Conservation (phyloP, 2,113 vertebrate species). For the Romanogobio albipinnatus region DNA sequence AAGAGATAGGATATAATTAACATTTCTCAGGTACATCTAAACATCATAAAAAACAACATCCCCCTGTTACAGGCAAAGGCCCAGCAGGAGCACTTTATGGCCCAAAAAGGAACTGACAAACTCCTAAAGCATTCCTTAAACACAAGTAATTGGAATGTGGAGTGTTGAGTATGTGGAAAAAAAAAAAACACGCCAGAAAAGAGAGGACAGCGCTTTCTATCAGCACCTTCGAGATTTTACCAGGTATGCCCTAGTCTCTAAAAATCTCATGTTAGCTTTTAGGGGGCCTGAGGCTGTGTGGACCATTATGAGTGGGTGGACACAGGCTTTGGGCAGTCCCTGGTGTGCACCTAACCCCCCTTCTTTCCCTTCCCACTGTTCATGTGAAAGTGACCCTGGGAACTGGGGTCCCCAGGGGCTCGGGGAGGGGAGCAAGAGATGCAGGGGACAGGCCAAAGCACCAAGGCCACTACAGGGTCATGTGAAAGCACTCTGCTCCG, state of each 20-base stretch:
- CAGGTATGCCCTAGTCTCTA: neutral
- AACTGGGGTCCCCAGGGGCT: constrained; percentile 60
- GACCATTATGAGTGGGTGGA: constrained; percentile 59
- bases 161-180: neutral
- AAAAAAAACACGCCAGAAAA: neutral
- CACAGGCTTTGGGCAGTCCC: constrained; percentile 46
- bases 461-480: constrained; percentile 63
- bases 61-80: constrained; percentile 1
- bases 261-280: constrained; percentile 25
- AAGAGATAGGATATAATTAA: constrained; percentile 29
- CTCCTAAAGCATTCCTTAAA: constrained; percentile 40
- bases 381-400: constrained; percentile 72
- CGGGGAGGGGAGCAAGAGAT: constrained; percentile 40
- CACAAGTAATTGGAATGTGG: constrained; percentile 21
- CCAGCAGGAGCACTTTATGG: neutral
- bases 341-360: constrained; percentile 13
- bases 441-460: constrained; percentile 51
- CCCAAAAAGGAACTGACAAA: constrained; percentile 36
- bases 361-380: neutral
- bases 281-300: constrained; percentile 4
- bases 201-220: constrained; percentile 1
- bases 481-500: constrained; percentile 71
- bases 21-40: constrained; percentile 27
- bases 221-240: constrained; percentile 8
- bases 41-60: constrained; percentile 4